These are phyloP conservation scores for Pao palembangensis DNA, from an alignment of 2,113 vertebrate species.

Conservation along the genomic window DNA sequence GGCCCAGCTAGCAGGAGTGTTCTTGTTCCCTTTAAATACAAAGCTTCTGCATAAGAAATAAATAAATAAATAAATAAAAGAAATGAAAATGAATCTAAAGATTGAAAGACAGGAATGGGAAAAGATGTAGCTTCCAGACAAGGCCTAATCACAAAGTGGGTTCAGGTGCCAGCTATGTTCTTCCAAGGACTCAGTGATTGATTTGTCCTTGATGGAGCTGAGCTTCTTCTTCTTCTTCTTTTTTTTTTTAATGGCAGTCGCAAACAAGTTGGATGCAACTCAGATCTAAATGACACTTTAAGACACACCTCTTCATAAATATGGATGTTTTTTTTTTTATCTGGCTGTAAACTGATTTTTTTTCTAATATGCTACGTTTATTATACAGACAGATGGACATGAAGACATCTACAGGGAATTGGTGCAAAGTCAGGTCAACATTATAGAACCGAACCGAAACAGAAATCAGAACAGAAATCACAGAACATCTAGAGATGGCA, in stretches of 20 bases:
- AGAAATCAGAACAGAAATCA: no score
- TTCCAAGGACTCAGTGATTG: slow-evolving; percentile 60
- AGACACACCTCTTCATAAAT: slow-evolving; percentile 16
- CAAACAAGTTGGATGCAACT: slow-evolving; percentile 32
- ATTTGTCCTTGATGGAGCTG: slow-evolving; percentile 55
- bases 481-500: no score
- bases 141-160: slow-evolving; percentile 50
- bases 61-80: no score
- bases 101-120: slow-evolving; percentile 46
- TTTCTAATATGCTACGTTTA: slow-evolving; percentile 20
- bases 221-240: slow-evolving; percentile 29
- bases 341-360: slow-evolving; percentile 2
- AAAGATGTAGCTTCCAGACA: slow-evolving; percentile 36
- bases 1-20: slow-evolving; percentile 30
- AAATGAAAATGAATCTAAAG: slow-evolving; percentile 51
- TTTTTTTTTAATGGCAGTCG: slow-evolving; percentile 12
- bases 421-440: no score
- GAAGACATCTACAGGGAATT: no score
- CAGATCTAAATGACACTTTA: slow-evolving; percentile 30
- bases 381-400: neutral
- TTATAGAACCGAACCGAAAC: no score
- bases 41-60: slow-evolving; percentile 33
- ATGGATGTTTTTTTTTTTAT: slow-evolving; percentile 3
- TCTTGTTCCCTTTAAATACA: slow-evolving; percentile 19
- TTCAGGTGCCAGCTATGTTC: slow-evolving; percentile 58